Percentiles rank a stretch among this genome's conserved stretches.
These are phyloP conservation scores for Meteorus colon DNA, from an alignment of 2,888 invertebrate species.

Conservation along the genomic window DNA sequence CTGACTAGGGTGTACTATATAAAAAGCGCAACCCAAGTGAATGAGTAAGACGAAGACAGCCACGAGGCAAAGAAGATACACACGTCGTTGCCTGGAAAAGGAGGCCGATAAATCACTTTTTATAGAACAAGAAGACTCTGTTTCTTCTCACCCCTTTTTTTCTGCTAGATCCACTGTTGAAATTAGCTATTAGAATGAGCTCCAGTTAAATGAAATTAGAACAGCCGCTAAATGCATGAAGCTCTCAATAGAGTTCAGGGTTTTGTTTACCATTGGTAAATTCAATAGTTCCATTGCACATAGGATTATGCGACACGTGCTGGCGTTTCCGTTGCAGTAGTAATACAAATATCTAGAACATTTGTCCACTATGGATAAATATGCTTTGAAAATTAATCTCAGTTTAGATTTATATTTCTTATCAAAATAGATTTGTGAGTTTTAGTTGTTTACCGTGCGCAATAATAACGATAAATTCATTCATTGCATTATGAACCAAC, in stretches of 20 bases:
- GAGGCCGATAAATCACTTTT: constrained; percentile 52
- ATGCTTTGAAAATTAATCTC: not conserved
- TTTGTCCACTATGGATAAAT: not conserved
- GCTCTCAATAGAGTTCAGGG: not conserved
- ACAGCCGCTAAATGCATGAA: not conserved
- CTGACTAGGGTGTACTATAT: constrained; percentile 44
- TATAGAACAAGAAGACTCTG: constrained; percentile 50
- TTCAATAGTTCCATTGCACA: not conserved
- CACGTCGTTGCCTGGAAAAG: constrained; percentile 38
- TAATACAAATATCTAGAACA: not conserved
- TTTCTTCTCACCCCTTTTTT: not conserved
- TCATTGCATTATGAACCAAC: not conserved
- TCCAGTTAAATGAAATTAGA: not conserved
- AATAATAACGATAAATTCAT: not conserved
- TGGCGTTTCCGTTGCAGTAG: not conserved
- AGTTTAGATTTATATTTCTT: not conserved
- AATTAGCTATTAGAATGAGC: not conserved
- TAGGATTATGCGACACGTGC: not conserved
- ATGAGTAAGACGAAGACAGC: not conserved
- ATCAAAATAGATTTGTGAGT: not conserved
- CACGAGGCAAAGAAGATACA: constrained; percentile 20
- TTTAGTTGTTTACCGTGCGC: not conserved
- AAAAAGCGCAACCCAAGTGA: constrained; percentile 13
- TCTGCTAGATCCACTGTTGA: not conserved
- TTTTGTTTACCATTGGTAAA: not conserved